Conservation (phyloP, 2,797 vertebrate species). For the Gymnopithys bicolor region DNA sequence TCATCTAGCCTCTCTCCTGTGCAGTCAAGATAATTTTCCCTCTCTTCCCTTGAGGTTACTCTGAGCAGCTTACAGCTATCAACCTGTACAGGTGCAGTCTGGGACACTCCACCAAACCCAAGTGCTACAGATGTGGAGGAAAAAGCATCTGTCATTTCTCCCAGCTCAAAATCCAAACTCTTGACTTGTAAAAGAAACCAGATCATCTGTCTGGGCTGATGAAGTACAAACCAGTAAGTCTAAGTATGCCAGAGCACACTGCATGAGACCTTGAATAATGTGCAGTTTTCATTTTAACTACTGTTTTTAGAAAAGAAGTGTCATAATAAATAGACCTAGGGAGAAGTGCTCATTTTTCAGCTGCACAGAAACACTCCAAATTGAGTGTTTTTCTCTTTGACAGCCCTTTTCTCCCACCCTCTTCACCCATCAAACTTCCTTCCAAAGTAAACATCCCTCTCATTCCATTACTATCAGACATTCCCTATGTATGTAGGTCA, state of each 20-base stretch:
- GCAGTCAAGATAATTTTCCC: neutral
- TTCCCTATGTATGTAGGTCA: neutral
- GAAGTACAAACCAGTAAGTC: neutral
- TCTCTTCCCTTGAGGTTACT: neutral
- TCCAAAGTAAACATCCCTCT: neutral
- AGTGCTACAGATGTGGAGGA: rapidly evolving
- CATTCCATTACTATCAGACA: neutral
- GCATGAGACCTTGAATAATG: neutral
- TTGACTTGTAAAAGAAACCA: neutral
- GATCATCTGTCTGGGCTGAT: neutral
- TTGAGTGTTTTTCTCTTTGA: neutral
- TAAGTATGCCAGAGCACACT: neutral
- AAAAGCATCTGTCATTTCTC: neutral
- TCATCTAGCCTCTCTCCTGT: neutral
- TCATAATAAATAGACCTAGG: neutral
- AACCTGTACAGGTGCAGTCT: neutral
- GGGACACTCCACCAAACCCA: neutral
- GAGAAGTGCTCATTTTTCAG: neutral
- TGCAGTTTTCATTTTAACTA: neutral
- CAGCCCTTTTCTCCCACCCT: neutral
- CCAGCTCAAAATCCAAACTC: neutral
- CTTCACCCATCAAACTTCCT: neutral
- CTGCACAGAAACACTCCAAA: neutral
- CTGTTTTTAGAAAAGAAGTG: neutral
- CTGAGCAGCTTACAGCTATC: neutral